These are phyloP conservation scores for Penaeus vannamei DNA, from an alignment of 1,140 invertebrate species.

Conservation along the genomic window DNA sequence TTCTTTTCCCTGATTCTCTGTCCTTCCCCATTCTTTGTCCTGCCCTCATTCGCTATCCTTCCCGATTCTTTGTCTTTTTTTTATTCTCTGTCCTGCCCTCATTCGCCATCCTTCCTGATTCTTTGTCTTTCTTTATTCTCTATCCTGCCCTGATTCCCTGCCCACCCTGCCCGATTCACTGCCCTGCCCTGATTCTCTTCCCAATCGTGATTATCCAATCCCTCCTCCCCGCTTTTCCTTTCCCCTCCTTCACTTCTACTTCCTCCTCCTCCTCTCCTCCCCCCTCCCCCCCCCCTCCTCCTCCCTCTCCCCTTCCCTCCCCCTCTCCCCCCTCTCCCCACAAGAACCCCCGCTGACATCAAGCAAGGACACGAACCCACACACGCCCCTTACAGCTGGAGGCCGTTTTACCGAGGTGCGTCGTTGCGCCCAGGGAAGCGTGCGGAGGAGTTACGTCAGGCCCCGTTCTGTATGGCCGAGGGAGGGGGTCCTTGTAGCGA, in stretches of 20 bases:
- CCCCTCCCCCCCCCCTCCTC: background rate
- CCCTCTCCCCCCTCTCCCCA: background rate
- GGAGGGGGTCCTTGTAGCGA: too few relatives aligned
- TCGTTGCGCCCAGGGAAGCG: too few relatives aligned
- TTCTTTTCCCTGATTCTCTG: background rate
- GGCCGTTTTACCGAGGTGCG: too few relatives aligned
- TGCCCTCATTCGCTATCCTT: background rate
- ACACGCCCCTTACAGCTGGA: too few relatives aligned
- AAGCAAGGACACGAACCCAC: background rate
- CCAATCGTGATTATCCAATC: background rate
- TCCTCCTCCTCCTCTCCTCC: background rate
- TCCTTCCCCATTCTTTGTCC: background rate
- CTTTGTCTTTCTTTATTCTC: background rate
- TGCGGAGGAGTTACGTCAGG: too few relatives aligned
- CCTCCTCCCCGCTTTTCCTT: background rate
- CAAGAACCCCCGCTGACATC: background rate
- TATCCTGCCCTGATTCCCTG: background rate
- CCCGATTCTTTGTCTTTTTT: background rate
- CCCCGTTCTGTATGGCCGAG: too few relatives aligned
- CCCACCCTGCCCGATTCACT: background rate
- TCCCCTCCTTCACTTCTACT: background rate
- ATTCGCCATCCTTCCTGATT: background rate
- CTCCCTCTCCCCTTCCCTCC: background rate
- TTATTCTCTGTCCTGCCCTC: background rate
- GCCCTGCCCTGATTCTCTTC: background rate